Conservation (phyloP, 2,113 vertebrate species). For the Chaetorhynchus papuensis region DNA sequence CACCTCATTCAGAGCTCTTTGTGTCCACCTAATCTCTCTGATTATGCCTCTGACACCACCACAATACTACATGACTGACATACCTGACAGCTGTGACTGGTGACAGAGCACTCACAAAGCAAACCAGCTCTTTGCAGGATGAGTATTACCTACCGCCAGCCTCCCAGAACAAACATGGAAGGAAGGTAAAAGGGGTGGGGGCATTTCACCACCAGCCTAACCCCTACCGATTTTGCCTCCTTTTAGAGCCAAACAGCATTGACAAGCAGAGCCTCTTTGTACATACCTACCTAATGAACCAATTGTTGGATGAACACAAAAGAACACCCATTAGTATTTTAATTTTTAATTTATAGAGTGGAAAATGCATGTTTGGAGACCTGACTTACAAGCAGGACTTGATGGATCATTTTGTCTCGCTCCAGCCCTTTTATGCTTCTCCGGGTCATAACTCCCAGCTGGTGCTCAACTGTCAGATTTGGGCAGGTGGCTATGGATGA, state of each 20-base stretch:
- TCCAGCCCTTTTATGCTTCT: neutral
- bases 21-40: slow-evolving; percentile 73
- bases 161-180: slow-evolving; percentile 24
- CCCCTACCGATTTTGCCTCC: slow-evolving; percentile 40
- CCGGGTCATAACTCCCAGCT: neutral
- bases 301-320: slow-evolving; percentile 39
- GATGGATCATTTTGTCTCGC: slow-evolving; percentile 31
- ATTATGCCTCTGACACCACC: slow-evolving; percentile 73
- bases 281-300: slow-evolving; percentile 58
- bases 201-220: neutral
- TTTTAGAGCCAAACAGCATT: slow-evolving; percentile 46
- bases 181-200: slow-evolving; percentile 61
- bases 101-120: slow-evolving; percentile 64
- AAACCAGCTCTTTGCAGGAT: slow-evolving; percentile 62
- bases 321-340: slow-evolving; percentile 45
- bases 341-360: slow-evolving; percentile 48
- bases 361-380: slow-evolving; percentile 42
- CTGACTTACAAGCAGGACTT: slow-evolving; percentile 17
- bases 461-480: slow-evolving; percentile 44
- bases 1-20: slow-evolving; percentile 73
- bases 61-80: slow-evolving; percentile 74
- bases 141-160: slow-evolving; percentile 63
- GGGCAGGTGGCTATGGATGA: slow-evolving; percentile 14
- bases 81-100: slow-evolving; percentile 76
- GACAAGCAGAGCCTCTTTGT: slow-evolving; percentile 48